Conservation (phyloP, 2,797 vertebrate species). For the Typhlichthys subterraneus region DNA sequence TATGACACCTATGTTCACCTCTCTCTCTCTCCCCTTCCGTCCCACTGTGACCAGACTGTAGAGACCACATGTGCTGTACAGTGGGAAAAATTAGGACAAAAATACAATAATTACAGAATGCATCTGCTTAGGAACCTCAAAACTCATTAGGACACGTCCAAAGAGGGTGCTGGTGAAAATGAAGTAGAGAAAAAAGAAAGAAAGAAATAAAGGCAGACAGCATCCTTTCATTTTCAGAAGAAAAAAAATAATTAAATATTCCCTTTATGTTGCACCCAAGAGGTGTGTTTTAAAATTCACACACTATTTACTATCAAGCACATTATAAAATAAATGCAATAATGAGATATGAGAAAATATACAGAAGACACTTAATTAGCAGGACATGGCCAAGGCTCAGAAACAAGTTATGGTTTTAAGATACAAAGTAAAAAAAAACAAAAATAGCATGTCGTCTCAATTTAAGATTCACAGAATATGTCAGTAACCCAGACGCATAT, state of each 20-base stretch:
- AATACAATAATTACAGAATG: conserved; percentile 85
- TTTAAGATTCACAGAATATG: conserved; percentile 39
- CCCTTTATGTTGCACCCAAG: conserved; percentile 82
- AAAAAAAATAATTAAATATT: conserved; percentile 79
- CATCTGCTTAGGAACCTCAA: conserved; percentile 76
- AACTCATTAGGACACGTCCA: conserved; percentile 78
- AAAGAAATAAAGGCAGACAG: conserved; percentile 30
- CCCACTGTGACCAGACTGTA: conserved; percentile 78
- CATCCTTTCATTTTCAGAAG: conserved; percentile 77
- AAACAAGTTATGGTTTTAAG: conserved; percentile 58
- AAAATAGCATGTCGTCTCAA: conserved; percentile 55
- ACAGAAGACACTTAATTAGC: conserved; percentile 80
- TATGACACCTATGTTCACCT: conserved; percentile 46
- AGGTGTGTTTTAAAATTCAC: conserved; percentile 84
- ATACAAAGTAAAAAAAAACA: conserved; percentile 52
- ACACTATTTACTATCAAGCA: conserved; percentile 82
- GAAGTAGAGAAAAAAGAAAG: background rate
- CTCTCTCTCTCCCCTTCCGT: conserved; percentile 53
- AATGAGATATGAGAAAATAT: conserved; percentile 72
- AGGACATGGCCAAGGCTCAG: conserved; percentile 61
- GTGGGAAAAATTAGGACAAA: conserved; percentile 48
- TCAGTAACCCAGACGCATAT: background rate
- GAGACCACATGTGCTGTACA: conserved; percentile 75
- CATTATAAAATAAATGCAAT: conserved; percentile 80
- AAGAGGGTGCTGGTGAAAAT: conserved; percentile 31